A percentile compares a stretch with the other conserved stretches of the same genome.
These are phyloP conservation scores for Drosophila putrida DNA, from an alignment of 2,888 invertebrate species.

Conservation along the genomic window DNA sequence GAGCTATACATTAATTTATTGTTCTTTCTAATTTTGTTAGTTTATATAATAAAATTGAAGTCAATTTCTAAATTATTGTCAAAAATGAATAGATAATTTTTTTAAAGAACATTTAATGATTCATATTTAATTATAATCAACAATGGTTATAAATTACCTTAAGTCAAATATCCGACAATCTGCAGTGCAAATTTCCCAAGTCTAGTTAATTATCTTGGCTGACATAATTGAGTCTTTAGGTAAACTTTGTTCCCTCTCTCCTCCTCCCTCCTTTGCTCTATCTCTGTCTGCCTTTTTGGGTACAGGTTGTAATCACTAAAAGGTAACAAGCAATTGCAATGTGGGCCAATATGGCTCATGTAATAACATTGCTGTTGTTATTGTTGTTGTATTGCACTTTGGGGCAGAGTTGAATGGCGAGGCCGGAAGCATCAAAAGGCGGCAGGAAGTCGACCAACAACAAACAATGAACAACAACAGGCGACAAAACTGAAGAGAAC, in stretches of 20 bases:
- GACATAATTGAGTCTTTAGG: slow-evolving; percentile 8
- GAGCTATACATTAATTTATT: too few species aligned
- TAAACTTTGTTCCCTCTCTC: not conserved
- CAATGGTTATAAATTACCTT: not conserved
- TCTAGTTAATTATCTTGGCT: not conserved
- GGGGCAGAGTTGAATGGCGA: slow-evolving; percentile 46
- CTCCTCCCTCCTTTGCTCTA: not conserved
- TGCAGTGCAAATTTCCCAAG: not conserved
- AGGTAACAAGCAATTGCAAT: slow-evolving; percentile 48
- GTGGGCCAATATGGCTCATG: slow-evolving; percentile 11
- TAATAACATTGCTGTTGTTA: slow-evolving; percentile 4
- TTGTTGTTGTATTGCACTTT: slow-evolving; percentile 30
- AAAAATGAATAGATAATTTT: too few species aligned
- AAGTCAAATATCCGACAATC: not conserved
- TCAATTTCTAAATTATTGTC: too few species aligned
- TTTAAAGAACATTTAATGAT: too few species aligned
- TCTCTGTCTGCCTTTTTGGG: not conserved
- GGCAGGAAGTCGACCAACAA: slow-evolving; percentile 67
- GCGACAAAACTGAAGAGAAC: too few species aligned
- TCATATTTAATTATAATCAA: not conserved
- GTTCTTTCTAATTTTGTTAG: too few species aligned
- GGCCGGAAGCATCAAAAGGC: slow-evolving; percentile 69
- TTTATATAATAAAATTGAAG: too few species aligned
- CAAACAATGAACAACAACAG: slow-evolving; percentile 64
- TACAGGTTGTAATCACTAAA: slow-evolving; percentile 14